phyloP scores from a whole-genome alignment of 37 sponge, comb jelly and placozoan species.

The Amphimedon queenslandica region DNA sequence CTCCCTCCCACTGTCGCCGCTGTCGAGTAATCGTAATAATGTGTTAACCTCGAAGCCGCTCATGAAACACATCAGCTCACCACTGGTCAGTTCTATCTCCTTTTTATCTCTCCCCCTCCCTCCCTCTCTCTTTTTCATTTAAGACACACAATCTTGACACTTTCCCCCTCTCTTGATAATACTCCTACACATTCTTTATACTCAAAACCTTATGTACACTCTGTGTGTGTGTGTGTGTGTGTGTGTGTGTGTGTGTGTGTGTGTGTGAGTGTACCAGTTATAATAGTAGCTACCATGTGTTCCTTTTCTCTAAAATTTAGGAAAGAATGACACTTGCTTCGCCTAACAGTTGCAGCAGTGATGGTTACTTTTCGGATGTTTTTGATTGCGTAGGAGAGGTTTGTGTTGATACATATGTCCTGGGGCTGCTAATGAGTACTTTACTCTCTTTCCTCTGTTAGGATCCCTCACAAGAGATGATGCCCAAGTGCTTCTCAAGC shows the following conservation, averaged over 20 bases:
- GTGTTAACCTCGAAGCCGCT: too few species aligned
- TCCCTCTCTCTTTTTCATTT: not conserved
- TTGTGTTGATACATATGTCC: not conserved
- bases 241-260: too few species aligned
- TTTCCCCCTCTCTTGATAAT: not conserved
- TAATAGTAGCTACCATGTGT: not conserved
- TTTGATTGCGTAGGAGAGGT: constrained; percentile 31
- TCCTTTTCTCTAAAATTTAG: too few species aligned
- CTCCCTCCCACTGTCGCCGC: constrained; percentile 4
- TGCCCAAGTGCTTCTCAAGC: not conserved
- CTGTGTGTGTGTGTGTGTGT: too few species aligned
- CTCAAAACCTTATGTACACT: too few species aligned
- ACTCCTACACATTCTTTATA: too few species aligned
- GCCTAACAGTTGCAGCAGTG: constrained; percentile 18
- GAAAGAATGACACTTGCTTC: constrained; percentile 50
- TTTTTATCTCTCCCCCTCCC: not conserved
- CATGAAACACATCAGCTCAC: constrained; percentile 48
- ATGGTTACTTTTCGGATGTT: constrained; percentile 56
- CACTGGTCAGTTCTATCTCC: constrained; percentile 36
- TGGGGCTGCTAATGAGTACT: not conserved
- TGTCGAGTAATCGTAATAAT: not conserved
- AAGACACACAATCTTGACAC: not conserved
- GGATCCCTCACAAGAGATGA: not conserved
- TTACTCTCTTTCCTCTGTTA: not conserved
- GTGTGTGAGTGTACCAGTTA: too few species aligned